Evolutionary conservation across 2,888 invertebrate species (phyloP).

Genomic region (Patella depressa): DNA sequence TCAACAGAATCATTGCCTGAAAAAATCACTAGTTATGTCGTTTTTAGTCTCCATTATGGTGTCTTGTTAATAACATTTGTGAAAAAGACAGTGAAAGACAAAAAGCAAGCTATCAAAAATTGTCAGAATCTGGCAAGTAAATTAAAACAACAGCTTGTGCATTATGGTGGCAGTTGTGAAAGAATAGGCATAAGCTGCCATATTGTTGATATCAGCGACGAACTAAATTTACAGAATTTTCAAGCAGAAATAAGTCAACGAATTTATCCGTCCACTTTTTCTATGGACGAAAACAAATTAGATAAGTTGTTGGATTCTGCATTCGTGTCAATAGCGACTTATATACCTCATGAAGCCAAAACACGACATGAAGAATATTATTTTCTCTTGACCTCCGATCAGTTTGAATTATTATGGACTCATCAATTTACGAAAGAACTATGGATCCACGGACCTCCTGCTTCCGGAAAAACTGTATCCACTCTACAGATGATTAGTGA

Average conservation of each 20-base stretch:
- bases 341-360: slow-evolving; percentile 38
- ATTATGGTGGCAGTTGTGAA: slow-evolving; percentile 50
- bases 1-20: slow-evolving; percentile 31
- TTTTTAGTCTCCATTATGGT: slow-evolving; percentile 45
- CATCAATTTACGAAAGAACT: slow-evolving; percentile 56
- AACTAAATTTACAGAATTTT: slow-evolving; percentile 29
- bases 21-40: slow-evolving; percentile 37
- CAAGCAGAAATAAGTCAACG: slow-evolving; percentile 27
- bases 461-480: slow-evolving; percentile 57
- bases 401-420: slow-evolving; percentile 57
- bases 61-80: slow-evolving; percentile 48
- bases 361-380: slow-evolving; percentile 35
- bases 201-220: slow-evolving; percentile 35
- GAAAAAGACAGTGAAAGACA: slow-evolving; percentile 15
- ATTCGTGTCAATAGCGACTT: slow-evolving; percentile 50
- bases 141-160: slow-evolving; percentile 48
- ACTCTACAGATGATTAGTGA: slow-evolving; percentile 55
- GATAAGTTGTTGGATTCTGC: slow-evolving; percentile 48
- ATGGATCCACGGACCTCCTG: slow-evolving; percentile 62
- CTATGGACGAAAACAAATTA: slow-evolving; percentile 38
- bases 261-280: slow-evolving; percentile 52
- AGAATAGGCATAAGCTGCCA: slow-evolving; percentile 49
- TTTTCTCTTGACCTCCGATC: slow-evolving; percentile 58
- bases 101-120: slow-evolving; percentile 32
- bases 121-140: slow-evolving; percentile 37